phyloP scores from a whole-genome alignment of 1,140 invertebrate species.

The Carposina sasakii region DNA sequence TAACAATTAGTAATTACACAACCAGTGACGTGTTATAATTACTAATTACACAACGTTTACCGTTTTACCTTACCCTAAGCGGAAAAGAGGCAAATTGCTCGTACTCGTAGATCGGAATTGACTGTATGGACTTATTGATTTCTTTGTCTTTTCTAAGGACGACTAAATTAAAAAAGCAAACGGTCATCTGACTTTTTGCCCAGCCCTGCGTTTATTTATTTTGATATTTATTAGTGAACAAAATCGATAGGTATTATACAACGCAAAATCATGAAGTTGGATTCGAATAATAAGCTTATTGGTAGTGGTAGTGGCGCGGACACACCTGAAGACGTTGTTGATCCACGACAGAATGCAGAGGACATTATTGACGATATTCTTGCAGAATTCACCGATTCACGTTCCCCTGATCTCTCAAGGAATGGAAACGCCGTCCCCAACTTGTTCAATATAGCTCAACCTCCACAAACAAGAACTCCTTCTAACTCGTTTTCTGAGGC shows the following conservation, averaged over 20 bases:
- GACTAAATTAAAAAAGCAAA: conserved; percentile 37
- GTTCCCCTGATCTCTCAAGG: conserved; percentile 42
- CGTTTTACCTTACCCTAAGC: no score
- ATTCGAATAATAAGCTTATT: conserved; percentile 65
- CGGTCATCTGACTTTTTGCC: conserved; percentile 59
- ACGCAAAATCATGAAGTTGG: conserved; percentile 53
- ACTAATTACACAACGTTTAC: no score
- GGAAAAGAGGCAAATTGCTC: no score
- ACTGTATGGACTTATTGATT: no score
- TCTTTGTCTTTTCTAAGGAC: no score
- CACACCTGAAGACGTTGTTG: conserved; percentile 52
- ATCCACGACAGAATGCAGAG: conserved; percentile 59
- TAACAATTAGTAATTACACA: no score
- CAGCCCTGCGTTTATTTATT: conserved; percentile 28
- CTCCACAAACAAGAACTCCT: conserved; percentile 54
- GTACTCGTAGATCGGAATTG: no score
- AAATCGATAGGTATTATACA: conserved; percentile 38
- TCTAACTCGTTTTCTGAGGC: conserved; percentile 58
- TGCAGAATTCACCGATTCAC: conserved; percentile 58
- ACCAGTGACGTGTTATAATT: no score
- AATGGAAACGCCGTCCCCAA: conserved; percentile 49
- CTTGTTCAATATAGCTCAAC: conserved; percentile 59
- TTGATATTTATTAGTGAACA: conserved; percentile 59
- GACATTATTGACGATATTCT: conserved; percentile 65
- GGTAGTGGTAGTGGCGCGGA: conserved; percentile 53